Evolutionary conservation across 1,140 invertebrate genomes (phyloP).

Genomic region (Camponotus vicinus): DNA sequence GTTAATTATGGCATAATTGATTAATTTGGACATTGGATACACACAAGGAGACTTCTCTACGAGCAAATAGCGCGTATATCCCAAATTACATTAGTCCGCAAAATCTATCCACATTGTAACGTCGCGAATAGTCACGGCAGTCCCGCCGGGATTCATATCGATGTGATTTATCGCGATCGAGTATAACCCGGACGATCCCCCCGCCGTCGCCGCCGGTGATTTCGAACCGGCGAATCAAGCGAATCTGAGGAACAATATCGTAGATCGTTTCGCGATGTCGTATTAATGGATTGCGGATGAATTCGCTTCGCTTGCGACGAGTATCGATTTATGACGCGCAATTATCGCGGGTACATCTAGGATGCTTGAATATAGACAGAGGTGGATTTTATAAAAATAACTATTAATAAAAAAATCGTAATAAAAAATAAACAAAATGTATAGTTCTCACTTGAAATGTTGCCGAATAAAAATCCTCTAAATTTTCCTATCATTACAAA

Average conservation of each 20-base stretch:
- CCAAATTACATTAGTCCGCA: constrained; percentile 49
- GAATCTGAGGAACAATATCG: constrained; percentile 38
- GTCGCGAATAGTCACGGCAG: constrained; percentile 12
- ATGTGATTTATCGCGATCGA: constrained; percentile 57
- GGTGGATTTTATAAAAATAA: background rate
- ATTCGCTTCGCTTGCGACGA: background rate
- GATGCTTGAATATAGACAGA: background rate
- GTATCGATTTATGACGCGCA: constrained; percentile 31
- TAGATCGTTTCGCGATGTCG: constrained; percentile 2
- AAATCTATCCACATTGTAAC: constrained; percentile 7
- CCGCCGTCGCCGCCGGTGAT: constrained; percentile 3
- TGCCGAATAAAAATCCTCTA: background rate
- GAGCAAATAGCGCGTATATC: constrained; percentile 7
- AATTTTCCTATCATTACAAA: constrained; percentile 7
- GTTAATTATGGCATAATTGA: constrained; percentile 70
- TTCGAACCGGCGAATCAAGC: background rate
- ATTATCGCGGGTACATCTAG: background rate
- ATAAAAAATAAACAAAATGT: background rate
- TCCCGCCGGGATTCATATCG: constrained; percentile 27
- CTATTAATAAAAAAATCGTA: background rate
- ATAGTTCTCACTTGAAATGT: too few relatives aligned
- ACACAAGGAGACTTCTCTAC: constrained; percentile 52
- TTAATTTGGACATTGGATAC: constrained; percentile 47
- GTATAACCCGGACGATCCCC: background rate
- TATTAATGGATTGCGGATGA: background rate